A percentile compares a stretch with the other conserved stretches of the same genome.
phyloP scores from a whole-genome alignment of 2,797 vertebrate genomes.

The Chanos chanos region DNA sequence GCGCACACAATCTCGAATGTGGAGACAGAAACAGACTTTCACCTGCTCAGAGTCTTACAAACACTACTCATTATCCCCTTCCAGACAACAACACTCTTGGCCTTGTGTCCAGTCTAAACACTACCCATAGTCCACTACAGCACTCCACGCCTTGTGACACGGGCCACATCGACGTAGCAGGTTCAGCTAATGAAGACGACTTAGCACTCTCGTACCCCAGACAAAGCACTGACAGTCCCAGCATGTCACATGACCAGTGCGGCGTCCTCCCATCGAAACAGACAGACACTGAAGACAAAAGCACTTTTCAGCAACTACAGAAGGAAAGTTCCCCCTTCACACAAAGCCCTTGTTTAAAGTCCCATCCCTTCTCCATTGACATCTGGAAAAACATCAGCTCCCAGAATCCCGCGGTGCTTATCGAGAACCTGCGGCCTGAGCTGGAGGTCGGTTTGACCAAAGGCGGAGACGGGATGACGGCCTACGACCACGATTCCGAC shows the following conservation, averaged over 20 bases:
- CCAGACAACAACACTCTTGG: too few relatives aligned
- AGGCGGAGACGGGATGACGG: background rate
- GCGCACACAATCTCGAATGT: too few relatives aligned
- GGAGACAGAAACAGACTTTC: too few relatives aligned
- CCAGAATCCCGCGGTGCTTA: slow-evolving; percentile 68
- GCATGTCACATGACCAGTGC: background rate
- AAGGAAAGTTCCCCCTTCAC: slow-evolving; percentile 42
- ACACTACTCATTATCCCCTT: too few relatives aligned
- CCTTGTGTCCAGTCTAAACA: too few relatives aligned
- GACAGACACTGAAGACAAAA: background rate
- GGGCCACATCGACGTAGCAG: background rate
- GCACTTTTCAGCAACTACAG: slow-evolving; percentile 16
- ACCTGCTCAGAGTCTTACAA: background rate
- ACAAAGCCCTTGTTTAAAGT: slow-evolving; percentile 47
- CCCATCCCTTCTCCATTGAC: slow-evolving; percentile 60
- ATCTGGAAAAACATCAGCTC: slow-evolving; percentile 72
- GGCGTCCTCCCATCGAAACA: background rate
- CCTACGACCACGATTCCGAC: slow-evolving; percentile 55
- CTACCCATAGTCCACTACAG: background rate
- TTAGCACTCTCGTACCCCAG: background rate
- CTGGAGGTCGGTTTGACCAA: slow-evolving; percentile 59
- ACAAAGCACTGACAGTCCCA: background rate
- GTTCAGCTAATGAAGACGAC: background rate
- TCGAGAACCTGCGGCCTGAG: slow-evolving; percentile 66
- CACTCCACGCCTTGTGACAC: background rate